These are phyloP conservation scores for Anguilla anguilla DNA, from an alignment of 2,797 vertebrate genomes.

Conservation along the genomic window DNA sequence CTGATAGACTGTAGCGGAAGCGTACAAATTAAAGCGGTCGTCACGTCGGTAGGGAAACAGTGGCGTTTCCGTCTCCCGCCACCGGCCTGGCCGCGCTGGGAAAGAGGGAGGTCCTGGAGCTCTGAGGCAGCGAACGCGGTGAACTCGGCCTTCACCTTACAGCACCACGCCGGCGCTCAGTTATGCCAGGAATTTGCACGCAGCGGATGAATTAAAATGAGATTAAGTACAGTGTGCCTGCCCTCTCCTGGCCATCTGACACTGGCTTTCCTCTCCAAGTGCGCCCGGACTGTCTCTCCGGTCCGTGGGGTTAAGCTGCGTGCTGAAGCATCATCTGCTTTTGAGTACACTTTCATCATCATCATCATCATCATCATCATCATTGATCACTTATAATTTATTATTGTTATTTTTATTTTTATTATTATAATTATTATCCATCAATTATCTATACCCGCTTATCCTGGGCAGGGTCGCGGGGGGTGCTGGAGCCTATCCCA, in stretches of 20 bases:
- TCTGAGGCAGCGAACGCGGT: background rate
- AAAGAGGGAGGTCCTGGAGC: background rate
- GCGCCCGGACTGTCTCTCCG: background rate
- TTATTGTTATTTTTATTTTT: slow-evolving; percentile 39
- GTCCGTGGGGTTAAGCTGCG: background rate
- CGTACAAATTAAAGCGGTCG: background rate
- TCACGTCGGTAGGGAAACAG: background rate
- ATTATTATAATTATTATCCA: background rate
- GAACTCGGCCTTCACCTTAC: background rate
- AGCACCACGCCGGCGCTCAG: background rate
- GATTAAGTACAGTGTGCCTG: slow-evolving; percentile 84
- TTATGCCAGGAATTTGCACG: slow-evolving; percentile 20
- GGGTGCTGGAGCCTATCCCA: too few relatives aligned
- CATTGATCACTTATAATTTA: background rate
- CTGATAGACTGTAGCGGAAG: background rate
- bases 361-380: background rate
- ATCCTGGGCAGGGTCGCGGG: too few relatives aligned
- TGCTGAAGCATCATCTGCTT: background rate
- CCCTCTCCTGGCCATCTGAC: slow-evolving; percentile 82
- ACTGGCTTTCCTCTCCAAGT: slow-evolving; percentile 38
- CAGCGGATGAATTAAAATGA: slow-evolving; percentile 60
- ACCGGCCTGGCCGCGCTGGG: background rate
- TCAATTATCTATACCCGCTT: too few relatives aligned
- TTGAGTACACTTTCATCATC: background rate
- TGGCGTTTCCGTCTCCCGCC: background rate